Evolutionary conservation across 2,113 vertebrate genomes (phyloP).

Genomic region (Meles meles): DNA sequence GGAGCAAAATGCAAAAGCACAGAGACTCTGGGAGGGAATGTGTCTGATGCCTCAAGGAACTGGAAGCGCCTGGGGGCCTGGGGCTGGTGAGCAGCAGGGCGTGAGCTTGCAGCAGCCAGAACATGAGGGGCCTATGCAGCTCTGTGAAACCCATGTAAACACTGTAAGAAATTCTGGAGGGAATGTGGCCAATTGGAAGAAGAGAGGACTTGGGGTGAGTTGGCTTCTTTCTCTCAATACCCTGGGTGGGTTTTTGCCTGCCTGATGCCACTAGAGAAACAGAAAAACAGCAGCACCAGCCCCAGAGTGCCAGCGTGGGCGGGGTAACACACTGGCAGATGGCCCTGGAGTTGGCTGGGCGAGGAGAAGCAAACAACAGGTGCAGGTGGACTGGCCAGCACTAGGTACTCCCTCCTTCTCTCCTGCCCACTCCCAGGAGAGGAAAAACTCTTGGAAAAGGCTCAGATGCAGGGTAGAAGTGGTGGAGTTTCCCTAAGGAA

Average conservation of each 20-base stretch:
- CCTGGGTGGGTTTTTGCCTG: neutral
- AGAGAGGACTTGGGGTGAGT: neutral
- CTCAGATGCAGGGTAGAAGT: neutral
- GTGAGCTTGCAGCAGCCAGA: neutral
- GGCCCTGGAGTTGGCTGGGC: neutral
- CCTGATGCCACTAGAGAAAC: neutral
- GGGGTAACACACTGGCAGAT: neutral
- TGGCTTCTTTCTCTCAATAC: neutral
- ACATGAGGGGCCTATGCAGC: accelerated
- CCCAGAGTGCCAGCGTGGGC: neutral
- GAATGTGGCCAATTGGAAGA: neutral
- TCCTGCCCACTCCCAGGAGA: neutral
- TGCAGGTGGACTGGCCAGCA: neutral
- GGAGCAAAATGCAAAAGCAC: neutral
- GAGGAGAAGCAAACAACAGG: neutral
- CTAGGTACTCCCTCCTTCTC: neutral
- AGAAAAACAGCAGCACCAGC: neutral
- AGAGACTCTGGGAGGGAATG: neutral
- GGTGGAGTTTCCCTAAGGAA: neutral
- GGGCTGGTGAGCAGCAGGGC: neutral
- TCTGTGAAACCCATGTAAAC: neutral
- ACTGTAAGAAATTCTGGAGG: neutral
- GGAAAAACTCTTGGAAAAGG: neutral
- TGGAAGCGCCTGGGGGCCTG: neutral
- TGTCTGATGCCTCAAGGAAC: neutral